Base-by-base conservation (phyloP, 2,113 vertebrate species). In the Alethe castanea region DNA sequence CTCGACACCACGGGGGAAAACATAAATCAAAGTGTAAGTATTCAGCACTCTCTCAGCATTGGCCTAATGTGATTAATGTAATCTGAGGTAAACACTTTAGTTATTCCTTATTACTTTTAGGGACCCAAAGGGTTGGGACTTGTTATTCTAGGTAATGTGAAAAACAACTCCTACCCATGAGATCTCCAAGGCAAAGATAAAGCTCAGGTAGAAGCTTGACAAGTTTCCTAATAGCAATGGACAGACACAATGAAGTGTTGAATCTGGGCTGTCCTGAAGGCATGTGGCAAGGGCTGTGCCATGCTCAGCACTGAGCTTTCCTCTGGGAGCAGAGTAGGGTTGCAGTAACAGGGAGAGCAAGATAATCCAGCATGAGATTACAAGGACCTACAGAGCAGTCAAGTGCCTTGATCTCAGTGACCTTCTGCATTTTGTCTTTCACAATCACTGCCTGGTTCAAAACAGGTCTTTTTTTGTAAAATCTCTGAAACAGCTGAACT, bases 11-110 rank as follows among this genome's bases (percentile, higher is more conserved):
- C n/a, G 19, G 57, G 79, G 92, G 60, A 92, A 96, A 93, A 90
- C 35, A 85, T 92, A 93, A 95, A 94, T 96, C 94, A 90, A 66
- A 72, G 59, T 42, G 45, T 91, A 80, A 91, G 74, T 59, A 95
- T 95, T 97, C 95, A 96, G 62, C 93, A 93, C 81, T 91, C 91
- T 92, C 94, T 96, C 94, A 97, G 79, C 92, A 53, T 88, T 73
- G 88, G 81, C 56, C 71, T 90, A 45, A 81, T 83, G 38, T 52
- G 71, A 86, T 92, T 82, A 94, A 88, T 59, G 66, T 65, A 59
- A 88, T 90, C 90, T 96, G 71, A 96, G 87, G 67, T 93, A 95
- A 94, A 95, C 60, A 20, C 29, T 86, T 92, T 8, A 88, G 81
- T 66, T 96, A 82, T 72, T 80, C 70, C 36, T 72, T 82, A n/a